Evolutionary conservation across 2,888 invertebrate genomes (phyloP).

Genomic region (Synergus laeviventris): DNA sequence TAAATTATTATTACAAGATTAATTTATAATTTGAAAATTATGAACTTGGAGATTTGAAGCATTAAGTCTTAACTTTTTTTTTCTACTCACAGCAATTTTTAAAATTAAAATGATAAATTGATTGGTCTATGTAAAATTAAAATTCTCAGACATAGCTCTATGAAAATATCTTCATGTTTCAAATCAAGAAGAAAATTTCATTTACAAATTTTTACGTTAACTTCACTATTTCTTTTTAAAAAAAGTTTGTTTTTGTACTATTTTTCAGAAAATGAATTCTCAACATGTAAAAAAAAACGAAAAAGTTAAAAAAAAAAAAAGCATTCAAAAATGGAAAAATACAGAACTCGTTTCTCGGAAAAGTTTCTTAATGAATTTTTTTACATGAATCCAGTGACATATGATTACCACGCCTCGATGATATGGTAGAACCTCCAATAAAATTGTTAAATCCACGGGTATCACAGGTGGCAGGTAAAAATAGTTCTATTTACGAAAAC

Average conservation of each 20-base stretch:
- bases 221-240: neutral
- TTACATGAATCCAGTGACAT: neutral
- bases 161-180: neutral
- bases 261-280: neutral
- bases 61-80: no score
- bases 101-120: neutral
- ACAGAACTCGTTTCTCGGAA: neutral
- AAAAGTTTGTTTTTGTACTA: neutral
- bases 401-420: constrained; percentile 21
- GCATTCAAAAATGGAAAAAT: constrained; percentile 1
- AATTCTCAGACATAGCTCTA: neutral
- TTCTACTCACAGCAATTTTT: neutral
- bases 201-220: neutral
- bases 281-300: neutral
- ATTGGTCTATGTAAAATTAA: neutral
- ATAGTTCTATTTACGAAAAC: constrained; percentile 51
- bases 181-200: neutral
- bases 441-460: neutral
- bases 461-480: constrained; percentile 33
- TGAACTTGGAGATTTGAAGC: no score
- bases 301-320: neutral
- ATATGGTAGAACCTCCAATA: neutral
- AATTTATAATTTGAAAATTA: no score
- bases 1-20: no score
- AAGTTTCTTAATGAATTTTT: neutral